Evolutionary conservation across 2,797 vertebrate species (phyloP).

Genomic region (Momotus momota): DNA sequence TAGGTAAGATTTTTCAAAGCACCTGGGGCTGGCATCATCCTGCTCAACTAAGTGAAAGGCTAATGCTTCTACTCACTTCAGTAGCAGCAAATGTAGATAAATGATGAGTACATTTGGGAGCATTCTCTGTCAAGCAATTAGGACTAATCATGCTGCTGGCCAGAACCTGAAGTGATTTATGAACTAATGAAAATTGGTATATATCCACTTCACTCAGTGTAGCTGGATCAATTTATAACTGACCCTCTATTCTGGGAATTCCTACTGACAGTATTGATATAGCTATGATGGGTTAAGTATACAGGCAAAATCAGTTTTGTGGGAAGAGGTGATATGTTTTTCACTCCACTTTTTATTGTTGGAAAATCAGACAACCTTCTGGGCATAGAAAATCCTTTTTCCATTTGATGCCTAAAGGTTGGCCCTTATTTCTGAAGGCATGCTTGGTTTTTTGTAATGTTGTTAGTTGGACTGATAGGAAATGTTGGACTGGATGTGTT

Average conservation of each 20-base stretch:
- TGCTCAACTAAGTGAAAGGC: background rate
- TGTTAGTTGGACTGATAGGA: background rate
- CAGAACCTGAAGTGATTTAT: background rate
- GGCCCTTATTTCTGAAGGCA: background rate
- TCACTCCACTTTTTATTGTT: background rate
- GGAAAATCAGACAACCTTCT: background rate
- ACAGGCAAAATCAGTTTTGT: background rate
- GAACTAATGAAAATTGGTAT: background rate
- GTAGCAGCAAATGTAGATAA: background rate
- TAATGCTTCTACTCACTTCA: background rate
- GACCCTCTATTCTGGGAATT: background rate
- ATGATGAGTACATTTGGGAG: background rate
- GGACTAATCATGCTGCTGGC: background rate
- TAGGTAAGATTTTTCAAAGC: background rate
- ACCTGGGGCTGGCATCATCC: background rate
- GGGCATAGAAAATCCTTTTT: background rate
- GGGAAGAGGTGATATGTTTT: background rate
- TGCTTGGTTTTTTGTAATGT: background rate
- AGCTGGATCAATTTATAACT: background rate
- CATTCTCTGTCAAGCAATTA: background rate
- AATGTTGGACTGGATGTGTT: no score
- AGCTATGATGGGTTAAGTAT: background rate
- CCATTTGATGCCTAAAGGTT: background rate
- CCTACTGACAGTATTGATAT: background rate
- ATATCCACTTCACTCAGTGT: background rate